Evolutionary conservation across 1,140 invertebrate species (phyloP).

Genomic region (Colletes latitarsis): DNA sequence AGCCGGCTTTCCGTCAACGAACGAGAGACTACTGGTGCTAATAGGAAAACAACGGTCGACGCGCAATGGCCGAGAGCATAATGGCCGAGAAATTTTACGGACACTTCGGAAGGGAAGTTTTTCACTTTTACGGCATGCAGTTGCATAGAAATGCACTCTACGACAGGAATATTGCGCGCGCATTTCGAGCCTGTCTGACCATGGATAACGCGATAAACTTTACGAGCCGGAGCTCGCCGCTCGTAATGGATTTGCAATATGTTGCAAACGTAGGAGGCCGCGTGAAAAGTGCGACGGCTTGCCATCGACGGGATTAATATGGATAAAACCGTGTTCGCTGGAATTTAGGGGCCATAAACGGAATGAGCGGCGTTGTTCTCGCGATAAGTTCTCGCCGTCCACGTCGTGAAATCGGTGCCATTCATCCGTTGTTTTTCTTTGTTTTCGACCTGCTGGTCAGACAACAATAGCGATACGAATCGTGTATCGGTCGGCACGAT

Average conservation of each 20-base stretch:
- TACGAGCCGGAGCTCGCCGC: constrained; percentile 59
- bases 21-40: too few species aligned
- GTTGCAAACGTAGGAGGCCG: constrained; percentile 50
- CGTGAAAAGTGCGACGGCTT: constrained; percentile 52
- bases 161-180: constrained; percentile 54
- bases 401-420: too few species aligned
- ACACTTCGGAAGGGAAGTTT: constrained; percentile 57
- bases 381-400: background rate
- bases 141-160: constrained; percentile 62
- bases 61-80: background rate
- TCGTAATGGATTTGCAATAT: constrained; percentile 69
- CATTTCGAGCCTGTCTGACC: constrained; percentile 62
- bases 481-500: too few species aligned
- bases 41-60: too few species aligned
- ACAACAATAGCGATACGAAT: too few species aligned
- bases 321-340: constrained; percentile 49
- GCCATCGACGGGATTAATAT: constrained; percentile 59
- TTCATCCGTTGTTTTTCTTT: too few species aligned
- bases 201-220: constrained; percentile 67
- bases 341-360: constrained; percentile 40
- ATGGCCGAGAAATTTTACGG: constrained; percentile 35
- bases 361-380: constrained; percentile 12
- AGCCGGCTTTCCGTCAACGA: too few species aligned
- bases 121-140: constrained; percentile 58
- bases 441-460: too few species aligned